Evolutionary conservation across 2,113 vertebrate species (phyloP), one percentile per base, ranked within the genome.

Genomic region (Brachirus orientalis): DNA sequence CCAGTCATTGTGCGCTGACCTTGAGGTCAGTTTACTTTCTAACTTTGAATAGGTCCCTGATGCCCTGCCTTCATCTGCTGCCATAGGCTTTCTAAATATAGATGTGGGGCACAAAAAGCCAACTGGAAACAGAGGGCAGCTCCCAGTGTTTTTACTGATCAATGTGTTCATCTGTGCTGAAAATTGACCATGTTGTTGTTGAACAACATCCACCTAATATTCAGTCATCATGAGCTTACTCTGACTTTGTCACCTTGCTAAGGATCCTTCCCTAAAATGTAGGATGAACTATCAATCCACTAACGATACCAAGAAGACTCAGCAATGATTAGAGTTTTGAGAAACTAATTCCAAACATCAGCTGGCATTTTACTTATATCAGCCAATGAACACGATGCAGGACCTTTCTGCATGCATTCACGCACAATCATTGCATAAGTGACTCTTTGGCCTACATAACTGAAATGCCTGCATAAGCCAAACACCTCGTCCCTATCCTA

Each of bases 21-120:
- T 88, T 84, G 83, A 75, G 87, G 84, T 90, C 80, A 86, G 80
- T 84, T 77, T 84, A 86, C 84, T 85, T 82, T 86, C 80, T 86
- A 85, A 88, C 84, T 90, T 81, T 85, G 82, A 90, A 83, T 77
- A 77, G 83, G 87, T 87, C 81, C 82, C 84, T 80, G 60, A 80
- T 84, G 77, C 69, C 44, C 59, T 79, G 82, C 71, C 78, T 86
- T 87, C 69, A 85, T 83, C 75, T 81, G 75, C 79, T 82, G 87
- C 82, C 74, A 88, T 62, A 70, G 79, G 83, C 76, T 79, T 77
- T 88, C 87, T 88, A 92, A 90, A 89, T 90, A 90, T 91, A 91
- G 75, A 69, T 5, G 19, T 51, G 40, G 57, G 56, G 67, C 71
- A 76, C 84, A 87, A 83, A 28, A 85, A 56, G 75, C 72, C 62